Conservation (phyloP, 2,113 vertebrate species). For the Coryphaenoides rupestris region DNA sequence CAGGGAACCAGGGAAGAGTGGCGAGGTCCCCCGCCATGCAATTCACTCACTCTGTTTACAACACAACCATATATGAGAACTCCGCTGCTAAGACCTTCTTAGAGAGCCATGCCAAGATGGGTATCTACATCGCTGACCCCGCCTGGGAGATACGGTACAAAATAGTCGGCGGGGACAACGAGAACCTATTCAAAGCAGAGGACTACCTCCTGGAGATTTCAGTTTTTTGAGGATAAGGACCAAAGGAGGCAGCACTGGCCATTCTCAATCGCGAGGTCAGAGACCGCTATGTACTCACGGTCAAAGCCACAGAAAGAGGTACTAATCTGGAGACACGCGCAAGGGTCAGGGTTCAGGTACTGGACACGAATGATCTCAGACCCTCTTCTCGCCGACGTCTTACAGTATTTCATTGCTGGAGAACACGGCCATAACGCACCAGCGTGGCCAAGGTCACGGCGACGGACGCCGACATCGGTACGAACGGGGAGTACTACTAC, state of each 20-base stretch:
- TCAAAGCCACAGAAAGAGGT: constrained; percentile 88
- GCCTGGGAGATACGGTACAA: constrained; percentile 93
- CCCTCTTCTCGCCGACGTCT: constrained; percentile 96
- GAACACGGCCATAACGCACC: constrained; percentile 86
- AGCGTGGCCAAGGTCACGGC: constrained; percentile 91
- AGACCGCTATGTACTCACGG: constrained; percentile 87
- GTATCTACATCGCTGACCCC: constrained; percentile 81
- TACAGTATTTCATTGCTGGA: constrained; percentile 92
- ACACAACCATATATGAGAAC: constrained; percentile 94
- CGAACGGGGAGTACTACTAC: constrained; percentile 97
- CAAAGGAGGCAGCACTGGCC: constrained; percentile 96
- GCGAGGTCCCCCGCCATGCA: constrained; percentile 70
- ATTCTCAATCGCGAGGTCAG: constrained; percentile 96
- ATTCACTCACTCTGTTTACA: constrained; percentile 87
- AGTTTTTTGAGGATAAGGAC: constrained; percentile 97
- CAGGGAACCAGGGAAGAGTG: constrained; percentile 74
- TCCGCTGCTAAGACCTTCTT: constrained; percentile 96
- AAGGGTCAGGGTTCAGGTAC: constrained; percentile 84
- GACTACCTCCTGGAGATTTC: constrained; percentile 90
- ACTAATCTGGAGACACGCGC: constrained; percentile 83
- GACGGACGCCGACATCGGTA: constrained; percentile 96
- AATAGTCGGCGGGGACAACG: constrained; percentile 94
- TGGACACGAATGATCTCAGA: constrained; percentile 95
- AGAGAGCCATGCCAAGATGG: constrained; percentile 92
- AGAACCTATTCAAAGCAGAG: constrained; percentile 98